Conservation (phyloP, 2,113 vertebrate genomes). For the Hydrolagus affinis region DNA sequence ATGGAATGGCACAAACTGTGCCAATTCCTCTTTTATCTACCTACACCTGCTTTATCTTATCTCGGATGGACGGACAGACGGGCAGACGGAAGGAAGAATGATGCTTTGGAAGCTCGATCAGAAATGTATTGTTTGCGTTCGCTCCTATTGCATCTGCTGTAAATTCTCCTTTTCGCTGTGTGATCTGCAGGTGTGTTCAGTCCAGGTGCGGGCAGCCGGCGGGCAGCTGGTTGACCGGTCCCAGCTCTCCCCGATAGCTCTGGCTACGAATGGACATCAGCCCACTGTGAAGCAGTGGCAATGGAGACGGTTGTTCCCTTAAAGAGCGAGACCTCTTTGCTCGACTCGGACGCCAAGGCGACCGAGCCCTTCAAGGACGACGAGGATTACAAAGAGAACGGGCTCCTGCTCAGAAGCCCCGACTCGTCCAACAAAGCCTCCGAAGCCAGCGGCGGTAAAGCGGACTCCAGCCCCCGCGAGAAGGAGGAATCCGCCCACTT, state of each 20-base stretch:
- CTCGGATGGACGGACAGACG: too few relatives aligned
- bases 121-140: too few relatives aligned
- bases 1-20: neutral
- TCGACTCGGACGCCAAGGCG: constrained; percentile 48
- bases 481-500: constrained; percentile 60
- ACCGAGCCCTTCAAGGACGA: constrained; percentile 46
- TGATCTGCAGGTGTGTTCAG: neutral
- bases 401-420: constrained; percentile 53
- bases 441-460: constrained; percentile 42
- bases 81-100: too few relatives aligned
- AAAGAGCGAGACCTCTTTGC: constrained; percentile 52
- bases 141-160: constrained; percentile 27
- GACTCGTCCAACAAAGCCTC: constrained; percentile 39
- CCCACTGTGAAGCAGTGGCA: constrained; percentile 38
- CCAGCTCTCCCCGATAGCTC: neutral
- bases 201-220: neutral
- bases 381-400: constrained; percentile 62
- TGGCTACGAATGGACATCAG: constrained; percentile 40
- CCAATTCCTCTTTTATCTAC: neutral
- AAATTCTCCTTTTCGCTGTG: neutral
- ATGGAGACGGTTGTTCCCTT: constrained; percentile 74
- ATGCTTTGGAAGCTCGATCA: too few relatives aligned
- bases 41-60: neutral
- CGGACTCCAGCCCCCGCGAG: constrained; percentile 41
- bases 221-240: neutral